Conservation (phyloP, 1,140 invertebrate species). For the Dendroctonus ponderosae region DNA sequence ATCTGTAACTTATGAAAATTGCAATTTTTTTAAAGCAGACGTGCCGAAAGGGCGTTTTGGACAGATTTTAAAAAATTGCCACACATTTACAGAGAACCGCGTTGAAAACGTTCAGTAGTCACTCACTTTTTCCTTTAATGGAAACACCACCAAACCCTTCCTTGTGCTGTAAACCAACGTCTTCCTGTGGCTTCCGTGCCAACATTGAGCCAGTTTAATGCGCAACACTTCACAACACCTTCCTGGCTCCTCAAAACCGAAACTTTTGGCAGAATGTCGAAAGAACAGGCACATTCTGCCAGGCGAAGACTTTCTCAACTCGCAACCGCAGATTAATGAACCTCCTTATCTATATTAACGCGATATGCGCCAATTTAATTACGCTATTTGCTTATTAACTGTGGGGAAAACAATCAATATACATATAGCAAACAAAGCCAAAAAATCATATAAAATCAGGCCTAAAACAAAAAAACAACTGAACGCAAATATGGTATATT, state of each 20-base stretch:
- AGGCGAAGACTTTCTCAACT: no score
- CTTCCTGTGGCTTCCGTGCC: conserved; percentile 34
- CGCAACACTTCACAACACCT: conserved; percentile 19
- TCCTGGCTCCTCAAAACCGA: no score
- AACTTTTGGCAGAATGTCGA: no score
- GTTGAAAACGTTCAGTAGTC: not conserved
- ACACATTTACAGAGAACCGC: not conserved
- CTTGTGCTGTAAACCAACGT: conserved; percentile 40
- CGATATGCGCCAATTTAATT: no score
- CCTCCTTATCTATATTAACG: conserved; percentile 5
- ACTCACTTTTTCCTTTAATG: conserved; percentile 37
- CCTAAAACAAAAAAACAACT: no score
- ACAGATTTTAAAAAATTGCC: not conserved
- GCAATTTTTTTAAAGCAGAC: not conserved
- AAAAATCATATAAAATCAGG: no score
- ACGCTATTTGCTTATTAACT: no score
- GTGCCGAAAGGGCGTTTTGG: not conserved
- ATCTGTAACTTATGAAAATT: no score
- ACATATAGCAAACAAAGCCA: no score
- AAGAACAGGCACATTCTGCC: no score
- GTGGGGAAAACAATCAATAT: no score
- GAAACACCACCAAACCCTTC: conserved; percentile 34
- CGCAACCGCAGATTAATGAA: conserved; percentile 17
- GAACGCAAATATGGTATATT: no score
- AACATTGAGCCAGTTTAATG: conserved; percentile 30